Evolutionary conservation across 2,888 invertebrate genomes (phyloP).

Genomic region (Pandemis heparana): DNA sequence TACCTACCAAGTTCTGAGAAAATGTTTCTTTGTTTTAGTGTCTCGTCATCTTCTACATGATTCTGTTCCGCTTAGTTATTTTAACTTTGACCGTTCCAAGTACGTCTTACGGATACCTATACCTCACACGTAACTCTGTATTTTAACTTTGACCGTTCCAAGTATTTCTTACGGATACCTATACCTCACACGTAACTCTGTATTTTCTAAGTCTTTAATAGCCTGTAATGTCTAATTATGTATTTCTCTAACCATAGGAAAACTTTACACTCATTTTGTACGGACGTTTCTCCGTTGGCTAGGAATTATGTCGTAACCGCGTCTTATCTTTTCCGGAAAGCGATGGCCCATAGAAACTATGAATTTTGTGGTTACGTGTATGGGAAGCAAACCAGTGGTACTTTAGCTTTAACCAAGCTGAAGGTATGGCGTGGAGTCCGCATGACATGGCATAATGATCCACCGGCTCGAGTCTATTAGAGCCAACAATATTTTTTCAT

Average conservation of each 20-base stretch:
- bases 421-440: not conserved
- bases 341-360: constrained; percentile 5
- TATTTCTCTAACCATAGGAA: not conserved
- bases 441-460: too few species aligned
- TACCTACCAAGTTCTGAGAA: too few species aligned
- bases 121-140: not conserved
- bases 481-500: too few species aligned
- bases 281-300: constrained; percentile 9
- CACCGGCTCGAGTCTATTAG: too few species aligned
- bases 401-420: not conserved
- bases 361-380: not conserved
- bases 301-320: constrained; percentile 24
- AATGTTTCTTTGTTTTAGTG: too few species aligned
- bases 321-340: constrained; percentile 4
- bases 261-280: not conserved
- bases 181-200: not conserved
- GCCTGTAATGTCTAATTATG: not conserved
- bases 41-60: too few species aligned
- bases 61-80: not conserved
- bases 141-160: not conserved
- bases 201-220: not conserved
- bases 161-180: not conserved
- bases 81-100: not conserved
- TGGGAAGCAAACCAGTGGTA: not conserved
- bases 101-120: too few species aligned